Percentiles rank a stretch among this genome's conserved stretches.
phyloP scores from a whole-genome alignment of 64 coral and sea anemone genomes.

The Stichodactyla mertensii region DNA sequence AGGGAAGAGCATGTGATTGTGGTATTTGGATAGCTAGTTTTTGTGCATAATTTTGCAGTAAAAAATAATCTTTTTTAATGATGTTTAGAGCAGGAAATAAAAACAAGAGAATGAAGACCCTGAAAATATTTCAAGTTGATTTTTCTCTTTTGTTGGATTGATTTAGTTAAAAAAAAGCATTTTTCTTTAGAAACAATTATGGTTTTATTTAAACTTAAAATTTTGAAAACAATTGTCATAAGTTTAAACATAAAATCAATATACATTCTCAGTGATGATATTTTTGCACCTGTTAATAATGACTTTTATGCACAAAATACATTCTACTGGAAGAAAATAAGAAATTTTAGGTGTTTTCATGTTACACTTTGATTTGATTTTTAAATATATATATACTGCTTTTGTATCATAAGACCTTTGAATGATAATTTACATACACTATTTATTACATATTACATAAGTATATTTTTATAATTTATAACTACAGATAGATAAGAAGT shows the following conservation, averaged over 20 bases:
- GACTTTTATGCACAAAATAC: too few species aligned
- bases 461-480: background rate
- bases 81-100: background rate
- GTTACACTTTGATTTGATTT: too few species aligned
- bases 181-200: background rate
- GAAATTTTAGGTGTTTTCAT: background rate
- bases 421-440: too few species aligned
- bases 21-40: slow-evolving; percentile 1
- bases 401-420: too few species aligned
- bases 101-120: background rate
- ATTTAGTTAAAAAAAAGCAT: too few species aligned
- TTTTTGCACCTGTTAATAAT: background rate
- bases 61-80: background rate
- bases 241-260: background rate
- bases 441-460: too few species aligned
- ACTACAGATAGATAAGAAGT: background rate
- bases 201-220: background rate
- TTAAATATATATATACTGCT: too few species aligned
- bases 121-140: background rate
- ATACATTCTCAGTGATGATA: background rate
- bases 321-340: background rate
- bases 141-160: background rate
- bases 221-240: background rate
- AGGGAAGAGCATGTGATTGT: background rate
- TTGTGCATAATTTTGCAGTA: background rate